Conservation (phyloP, 2,797 vertebrate species). For the Anomalospiza imberbis region DNA sequence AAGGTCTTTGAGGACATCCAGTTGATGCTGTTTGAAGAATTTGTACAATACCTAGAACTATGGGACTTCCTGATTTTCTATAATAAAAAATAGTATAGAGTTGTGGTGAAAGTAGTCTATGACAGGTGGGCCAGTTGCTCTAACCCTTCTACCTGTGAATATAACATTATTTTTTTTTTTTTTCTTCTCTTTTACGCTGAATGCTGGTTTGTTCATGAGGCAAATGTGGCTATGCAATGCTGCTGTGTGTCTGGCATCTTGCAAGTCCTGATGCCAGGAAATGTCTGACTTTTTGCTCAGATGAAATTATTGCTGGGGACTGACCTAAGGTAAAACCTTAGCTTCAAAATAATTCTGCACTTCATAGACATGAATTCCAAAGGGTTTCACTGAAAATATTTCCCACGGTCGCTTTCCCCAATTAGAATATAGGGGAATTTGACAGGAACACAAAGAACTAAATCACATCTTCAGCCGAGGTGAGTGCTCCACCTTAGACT, state of each 20-base stretch:
- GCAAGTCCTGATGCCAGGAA: not conserved
- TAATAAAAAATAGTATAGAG: not conserved
- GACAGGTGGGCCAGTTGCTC: not conserved
- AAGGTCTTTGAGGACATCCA: not conserved
- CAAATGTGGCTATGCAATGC: not conserved
- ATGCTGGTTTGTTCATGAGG: not conserved
- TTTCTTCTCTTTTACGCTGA: not conserved
- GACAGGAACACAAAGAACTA: not conserved
- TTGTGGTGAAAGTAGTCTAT: not conserved
- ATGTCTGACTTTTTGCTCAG: not conserved
- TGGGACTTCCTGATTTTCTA: not conserved
- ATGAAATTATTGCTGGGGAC: not conserved
- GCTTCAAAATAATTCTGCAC: not conserved
- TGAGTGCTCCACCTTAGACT: too few species aligned
- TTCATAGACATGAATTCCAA: not conserved
- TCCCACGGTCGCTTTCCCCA: rapidly evolving
- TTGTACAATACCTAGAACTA: not conserved
- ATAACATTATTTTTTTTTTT: not conserved
- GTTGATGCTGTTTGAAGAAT: not conserved
- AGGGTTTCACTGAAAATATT: not conserved
- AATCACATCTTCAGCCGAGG: not conserved
- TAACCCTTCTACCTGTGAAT: not conserved
- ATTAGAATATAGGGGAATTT: not conserved
- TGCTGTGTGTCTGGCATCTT: not conserved
- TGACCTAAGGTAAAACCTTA: not conserved